phyloP scores from a whole-genome alignment of 2,888 invertebrate genomes.

The Polyommatus icarus region DNA sequence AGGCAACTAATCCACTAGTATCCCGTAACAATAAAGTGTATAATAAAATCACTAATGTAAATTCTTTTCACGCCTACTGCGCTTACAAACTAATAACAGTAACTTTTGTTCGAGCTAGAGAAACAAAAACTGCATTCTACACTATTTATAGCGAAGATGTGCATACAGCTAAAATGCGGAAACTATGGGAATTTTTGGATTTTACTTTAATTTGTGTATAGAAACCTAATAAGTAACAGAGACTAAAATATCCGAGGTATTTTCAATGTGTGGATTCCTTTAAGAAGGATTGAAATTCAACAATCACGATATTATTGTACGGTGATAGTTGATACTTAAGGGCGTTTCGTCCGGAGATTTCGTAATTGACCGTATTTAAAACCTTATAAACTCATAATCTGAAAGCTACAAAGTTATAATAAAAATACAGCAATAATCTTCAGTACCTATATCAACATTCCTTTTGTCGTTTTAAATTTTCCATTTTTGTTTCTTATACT shows the following conservation, averaged over 20 bases:
- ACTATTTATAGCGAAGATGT: constrained; percentile 28
- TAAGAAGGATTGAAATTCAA: background rate
- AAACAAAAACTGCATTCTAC: constrained; percentile 29
- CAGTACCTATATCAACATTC: no score
- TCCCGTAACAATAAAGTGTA: background rate
- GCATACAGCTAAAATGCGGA: constrained; percentile 27
- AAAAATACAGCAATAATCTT: no score
- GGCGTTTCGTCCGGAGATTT: no score
- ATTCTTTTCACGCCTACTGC: constrained; percentile 41
- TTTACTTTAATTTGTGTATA: constrained; percentile 13
- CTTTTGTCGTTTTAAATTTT: no score
- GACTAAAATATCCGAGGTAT: background rate
- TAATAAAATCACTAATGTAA: constrained; percentile 17
- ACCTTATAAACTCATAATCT: no score
- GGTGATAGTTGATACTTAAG: background rate
- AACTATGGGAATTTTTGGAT: background rate
- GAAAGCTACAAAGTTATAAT: no score
- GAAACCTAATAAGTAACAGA: background rate
- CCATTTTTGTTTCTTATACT: no score
- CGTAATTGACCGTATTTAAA: no score
- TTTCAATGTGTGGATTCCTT: background rate
- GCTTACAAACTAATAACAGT: constrained; percentile 42
- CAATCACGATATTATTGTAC: background rate
- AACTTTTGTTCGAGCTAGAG: constrained; percentile 40
- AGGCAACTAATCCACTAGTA: background rate